A percentile compares a stretch with the other conserved stretches of the same genome.
These are phyloP conservation scores for Meleagris gallopavo DNA, from an alignment of 2,113 vertebrate species.

Conservation along the genomic window DNA sequence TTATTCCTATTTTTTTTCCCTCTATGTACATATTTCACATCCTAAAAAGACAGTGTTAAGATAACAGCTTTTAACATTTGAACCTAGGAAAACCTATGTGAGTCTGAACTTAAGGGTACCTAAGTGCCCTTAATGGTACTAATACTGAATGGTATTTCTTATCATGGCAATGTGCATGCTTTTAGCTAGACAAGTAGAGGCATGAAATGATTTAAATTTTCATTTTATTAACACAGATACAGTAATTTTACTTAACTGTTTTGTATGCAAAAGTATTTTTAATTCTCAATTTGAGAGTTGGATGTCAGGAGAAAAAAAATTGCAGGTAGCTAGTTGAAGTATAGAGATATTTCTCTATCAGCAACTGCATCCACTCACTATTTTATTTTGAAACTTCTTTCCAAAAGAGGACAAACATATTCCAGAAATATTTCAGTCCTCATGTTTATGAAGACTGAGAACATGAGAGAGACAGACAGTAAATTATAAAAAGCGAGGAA, in stretches of 20 bases:
- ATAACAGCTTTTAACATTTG: background rate
- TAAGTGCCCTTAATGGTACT: too few relatives aligned
- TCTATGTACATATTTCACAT: background rate
- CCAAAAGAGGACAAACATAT: background rate
- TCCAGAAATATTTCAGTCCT: background rate
- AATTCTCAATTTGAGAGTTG: background rate
- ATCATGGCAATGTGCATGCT: background rate
- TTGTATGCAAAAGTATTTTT: background rate
- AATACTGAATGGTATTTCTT: background rate
- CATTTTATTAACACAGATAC: background rate
- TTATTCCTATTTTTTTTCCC: background rate
- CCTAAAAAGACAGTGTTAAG: background rate
- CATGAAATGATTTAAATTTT: background rate
- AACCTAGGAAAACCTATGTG: background rate
- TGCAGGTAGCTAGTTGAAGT: background rate
- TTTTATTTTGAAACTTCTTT: background rate
- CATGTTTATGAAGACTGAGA: background rate
- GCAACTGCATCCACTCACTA: background rate
- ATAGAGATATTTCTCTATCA: background rate
- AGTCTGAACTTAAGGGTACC: background rate
- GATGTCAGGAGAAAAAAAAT: background rate
- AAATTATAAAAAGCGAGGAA: slow-evolving; percentile 10
- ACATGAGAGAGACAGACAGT: background rate
- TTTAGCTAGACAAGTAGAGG: background rate
- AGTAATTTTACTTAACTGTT: background rate